Evolutionary conservation across 2,113 vertebrate genomes (phyloP), one percentile per base, ranked within the genome.

Genomic region (Microcebus ravelobensis): DNA sequence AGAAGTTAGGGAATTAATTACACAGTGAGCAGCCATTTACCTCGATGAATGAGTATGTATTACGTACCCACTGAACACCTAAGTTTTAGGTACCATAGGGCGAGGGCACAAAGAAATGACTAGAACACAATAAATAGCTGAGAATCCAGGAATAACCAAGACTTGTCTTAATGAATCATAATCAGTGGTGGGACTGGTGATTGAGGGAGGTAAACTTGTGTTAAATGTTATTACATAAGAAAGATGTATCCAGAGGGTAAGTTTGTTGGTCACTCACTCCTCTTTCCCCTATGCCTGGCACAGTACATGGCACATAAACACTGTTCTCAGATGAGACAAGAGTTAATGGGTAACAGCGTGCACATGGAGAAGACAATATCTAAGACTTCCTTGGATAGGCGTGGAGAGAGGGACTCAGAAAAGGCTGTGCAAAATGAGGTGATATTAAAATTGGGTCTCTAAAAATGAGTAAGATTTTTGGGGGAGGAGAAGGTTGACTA

Each of bases 11-110:
- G 50, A 82, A 93, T 90, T 63, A 87, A 90, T 61, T 83, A 50
- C 6, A 36, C 8, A 89, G 68, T 25, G 45, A 86, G 52, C 11
- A 87, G 36, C 29, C 39, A 57, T 90, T 96, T 86, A n/a, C 48
- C 87, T 93, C 89, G 79, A 63, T 74, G 52, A 48, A 42, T 21
- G 45, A 50, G 3, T 94, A 34, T 70, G 91, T 95, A 76, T 88
- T 92, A 65, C 48, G 2, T 48, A 48, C 48, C 48, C 31, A 82
- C 17, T 89, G 31, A 85, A 50, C 50, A 85, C 36, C 20, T 81
- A 29, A 52, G 57, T 73, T 34, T 91, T 65, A 70, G 48, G 9
- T 48, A 48, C 48, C 48, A 48, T 48, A 11, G 68, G 57, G 21
- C 4, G 55, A 74, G 25, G 67, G 20, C 8, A 73, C 25, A 91